Conservation (phyloP, 2,113 vertebrate species). For the Hemichromis elongatus region DNA sequence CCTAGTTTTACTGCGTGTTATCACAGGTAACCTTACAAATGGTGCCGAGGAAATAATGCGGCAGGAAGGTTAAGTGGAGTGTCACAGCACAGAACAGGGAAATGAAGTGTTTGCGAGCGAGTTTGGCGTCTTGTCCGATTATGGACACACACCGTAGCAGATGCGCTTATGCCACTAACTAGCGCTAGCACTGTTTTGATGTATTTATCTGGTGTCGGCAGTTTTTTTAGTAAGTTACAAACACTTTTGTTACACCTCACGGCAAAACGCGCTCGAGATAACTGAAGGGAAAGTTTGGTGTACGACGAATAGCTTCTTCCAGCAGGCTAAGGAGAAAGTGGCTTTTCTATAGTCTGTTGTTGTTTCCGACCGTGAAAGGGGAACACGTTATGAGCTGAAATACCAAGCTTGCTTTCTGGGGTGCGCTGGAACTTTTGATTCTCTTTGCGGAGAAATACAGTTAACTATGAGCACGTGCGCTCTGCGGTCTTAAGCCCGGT, state of each 20-base stretch:
- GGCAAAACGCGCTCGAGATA: background rate
- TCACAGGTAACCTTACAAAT: background rate
- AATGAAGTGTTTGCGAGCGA: rapidly evolving
- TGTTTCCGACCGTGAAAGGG: background rate
- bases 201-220: background rate
- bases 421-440: background rate
- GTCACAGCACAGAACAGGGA: background rate
- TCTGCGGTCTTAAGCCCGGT: background rate
- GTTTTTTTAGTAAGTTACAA: background rate
- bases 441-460: no score
- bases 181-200: background rate
- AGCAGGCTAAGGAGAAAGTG: background rate
- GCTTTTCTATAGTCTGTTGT: background rate
- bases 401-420: background rate
- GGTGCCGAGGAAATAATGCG: background rate
- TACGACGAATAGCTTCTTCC: background rate
- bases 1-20: no score
- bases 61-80: background rate
- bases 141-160: background rate
- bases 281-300: background rate
- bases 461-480: background rate
- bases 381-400: background rate
- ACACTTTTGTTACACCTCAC: background rate
- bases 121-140: background rate
- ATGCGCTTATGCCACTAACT: background rate